A percentile compares a stretch with the other conserved stretches of the same genome.
These are phyloP conservation scores for Rhorus exstirpatorius DNA, from an alignment of 2,888 invertebrate species.

Conservation along the genomic window DNA sequence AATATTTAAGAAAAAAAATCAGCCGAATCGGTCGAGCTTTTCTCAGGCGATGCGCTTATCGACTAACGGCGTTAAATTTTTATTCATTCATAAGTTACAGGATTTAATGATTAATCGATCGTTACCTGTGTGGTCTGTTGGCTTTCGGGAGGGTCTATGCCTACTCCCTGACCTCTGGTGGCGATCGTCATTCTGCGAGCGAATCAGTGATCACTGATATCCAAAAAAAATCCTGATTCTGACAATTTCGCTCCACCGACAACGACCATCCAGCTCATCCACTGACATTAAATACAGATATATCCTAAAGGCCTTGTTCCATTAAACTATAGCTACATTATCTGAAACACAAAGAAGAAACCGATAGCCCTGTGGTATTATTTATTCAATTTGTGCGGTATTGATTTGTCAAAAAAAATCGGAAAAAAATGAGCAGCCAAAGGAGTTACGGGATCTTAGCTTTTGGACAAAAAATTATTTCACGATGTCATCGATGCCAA, in stretches of 20 bases:
- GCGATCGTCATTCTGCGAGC: slow-evolving; percentile 88
- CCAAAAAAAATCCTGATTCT: slow-evolving; percentile 79
- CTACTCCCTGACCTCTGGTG: slow-evolving; percentile 88
- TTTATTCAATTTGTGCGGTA: not conserved
- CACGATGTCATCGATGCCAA: no score
- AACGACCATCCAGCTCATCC: slow-evolving; percentile 83
- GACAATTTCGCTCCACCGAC: slow-evolving; percentile 81
- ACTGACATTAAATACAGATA: slow-evolving; percentile 85
- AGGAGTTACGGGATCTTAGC: no score
- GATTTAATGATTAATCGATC: not conserved
- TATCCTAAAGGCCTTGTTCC: slow-evolving; percentile 84
- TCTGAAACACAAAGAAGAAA: slow-evolving; percentile 81
- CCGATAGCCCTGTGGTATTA: slow-evolving; percentile 6
- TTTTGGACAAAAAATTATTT: no score
- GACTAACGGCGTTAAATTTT: no score
- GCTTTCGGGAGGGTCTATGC: slow-evolving; percentile 88
- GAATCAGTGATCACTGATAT: slow-evolving; percentile 71
- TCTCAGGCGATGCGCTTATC: no score
- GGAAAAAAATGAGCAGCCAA: no score
- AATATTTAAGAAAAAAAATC: no score
- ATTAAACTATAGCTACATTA: slow-evolving; percentile 85
- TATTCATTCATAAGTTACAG: no score
- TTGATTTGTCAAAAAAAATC: no score
- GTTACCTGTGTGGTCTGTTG: slow-evolving; percentile 84
- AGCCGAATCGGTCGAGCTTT: no score